Evolutionary conservation across 1,140 invertebrate species (phyloP).

Genomic region (Condylostylus longicornis): DNA sequence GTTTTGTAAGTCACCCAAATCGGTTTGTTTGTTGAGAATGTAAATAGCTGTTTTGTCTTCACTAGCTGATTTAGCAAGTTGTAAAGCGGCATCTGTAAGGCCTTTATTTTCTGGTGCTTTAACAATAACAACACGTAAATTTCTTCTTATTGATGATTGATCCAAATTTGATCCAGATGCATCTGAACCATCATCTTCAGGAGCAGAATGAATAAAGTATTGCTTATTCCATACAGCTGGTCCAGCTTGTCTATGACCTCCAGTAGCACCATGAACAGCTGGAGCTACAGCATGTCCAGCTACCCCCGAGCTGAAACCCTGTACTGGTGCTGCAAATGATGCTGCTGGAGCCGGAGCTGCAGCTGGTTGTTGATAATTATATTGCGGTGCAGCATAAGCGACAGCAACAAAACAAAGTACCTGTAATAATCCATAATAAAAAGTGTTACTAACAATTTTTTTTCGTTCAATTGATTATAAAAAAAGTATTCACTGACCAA

Average conservation of each 20-base stretch:
- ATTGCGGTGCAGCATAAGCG: constrained; percentile 8
- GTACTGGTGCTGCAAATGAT: no score
- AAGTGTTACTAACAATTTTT: no score
- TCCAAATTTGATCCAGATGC: constrained; percentile 14
- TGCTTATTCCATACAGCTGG: constrained; percentile 23
- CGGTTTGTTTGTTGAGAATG: background rate
- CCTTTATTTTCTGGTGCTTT: background rate
- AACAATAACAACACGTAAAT: background rate
- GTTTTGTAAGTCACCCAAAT: constrained; percentile 7
- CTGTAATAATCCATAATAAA: no score
- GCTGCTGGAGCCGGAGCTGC: no score
- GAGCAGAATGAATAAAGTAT: constrained; percentile 22
- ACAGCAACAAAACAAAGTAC: constrained; percentile 8
- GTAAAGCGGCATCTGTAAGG: background rate
- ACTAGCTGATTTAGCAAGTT: background rate
- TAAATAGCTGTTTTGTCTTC: background rate
- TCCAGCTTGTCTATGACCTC: constrained; percentile 4
- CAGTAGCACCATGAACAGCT: constrained; percentile 13
- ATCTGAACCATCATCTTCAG: constrained; percentile 19
- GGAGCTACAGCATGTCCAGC: constrained; percentile 10
- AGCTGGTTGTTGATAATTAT: background rate
- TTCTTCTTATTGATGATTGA: constrained; percentile 14
- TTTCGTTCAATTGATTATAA: background rate
- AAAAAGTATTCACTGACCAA: no score
- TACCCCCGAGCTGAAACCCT: constrained; percentile 1